Evolutionary conservation across 2,888 invertebrate genomes (phyloP), one percentile per base, ranked within the genome.

Genomic region (Sclerodermus sp.): DNA sequence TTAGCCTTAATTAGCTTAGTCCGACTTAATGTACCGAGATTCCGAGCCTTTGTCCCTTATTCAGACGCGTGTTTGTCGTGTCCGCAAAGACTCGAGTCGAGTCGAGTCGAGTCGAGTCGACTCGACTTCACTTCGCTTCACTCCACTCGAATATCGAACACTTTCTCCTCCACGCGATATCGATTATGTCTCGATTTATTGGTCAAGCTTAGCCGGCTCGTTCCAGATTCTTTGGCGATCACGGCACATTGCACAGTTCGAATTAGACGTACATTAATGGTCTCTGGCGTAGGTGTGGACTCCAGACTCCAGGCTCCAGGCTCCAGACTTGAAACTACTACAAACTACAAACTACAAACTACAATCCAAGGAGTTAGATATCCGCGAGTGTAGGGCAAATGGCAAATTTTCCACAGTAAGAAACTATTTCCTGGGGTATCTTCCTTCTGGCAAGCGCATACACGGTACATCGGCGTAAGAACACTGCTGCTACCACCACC

Each of bases 121-220:
- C 57, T 14, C 30, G 32, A 63, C 45, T 53, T 48, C 31, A 48
- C 54, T 40, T 43, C 55, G 48, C 40, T 42, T 44, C 45, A 39
- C 23, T 47, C 38, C 49, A 45, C 55, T 3, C 42, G 60, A 61
- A 62, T 58, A 57, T 53, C 61, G 66, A 62, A 60, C 61, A 64
- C 64, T 66, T 66, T 67, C 66, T 58, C 62, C 55, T 30, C 30
- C 49, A 49, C n/a, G 16, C 49, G 53, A 60, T 67, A 61, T 62
- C 65, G 67, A 66, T 70, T 69, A 69, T 66, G 57, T 61, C 55
- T 62, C 56, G 68, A 70, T 69, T 70, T 70, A 69, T 67, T 57
- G 66, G 60, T 46, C 55, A 44, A 53, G 48, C 51, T 54, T 56
- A 60, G 53, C 53, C 57, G 38, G 47, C 52, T 64, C 65, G 23